Evolutionary conservation across 2,797 vertebrate genomes (phyloP), one percentile per base, ranked within the genome.

Genomic region (Xenentodon cancila): DNA sequence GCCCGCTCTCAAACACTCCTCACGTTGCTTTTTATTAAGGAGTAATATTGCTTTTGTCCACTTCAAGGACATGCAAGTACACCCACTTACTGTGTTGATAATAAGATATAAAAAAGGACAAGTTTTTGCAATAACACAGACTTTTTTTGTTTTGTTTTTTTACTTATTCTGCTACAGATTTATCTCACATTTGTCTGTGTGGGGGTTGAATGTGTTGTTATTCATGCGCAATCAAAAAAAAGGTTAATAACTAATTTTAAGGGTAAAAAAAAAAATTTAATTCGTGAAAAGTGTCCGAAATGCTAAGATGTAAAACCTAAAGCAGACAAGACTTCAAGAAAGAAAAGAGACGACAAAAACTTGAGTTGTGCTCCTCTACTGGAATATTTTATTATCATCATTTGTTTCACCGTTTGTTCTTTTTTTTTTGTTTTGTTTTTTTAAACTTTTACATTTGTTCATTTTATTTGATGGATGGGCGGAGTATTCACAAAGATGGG

Each of bases 301-400:
- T 9, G 8, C 9, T 19, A 18, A 11, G 19, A 19, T 22, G 19
- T 3, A 7, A 1, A 19, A 13, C 17, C 5, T 18, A n/a, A 18
- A 18, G 27, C n/a, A 9, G n/a, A 27, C 30, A 9, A n/a, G 43
- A n/a, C 22, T 37, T 30, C 11, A 3, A 43, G 37, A 19, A 70
- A 80, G 46, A 77, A 79, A 80, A 73, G 51, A 82, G 71, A 80
- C 67, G 77, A 63, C 80, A 68, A 77, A 74, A 52, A 47, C 52
- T 62, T 60, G 53, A 71, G 61, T 80, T 87, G 86, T 89, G 85
- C 85, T 92, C 86, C 80, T 93, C 92, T 92, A 92, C 77, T 92
- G 89, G 88, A 93, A 94, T 94, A 93, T 89, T 94, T 93, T 93
- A 93, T 93, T 91, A 89, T 90, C 58, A 53, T 91, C 88, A 86